These are phyloP conservation scores for Meandrusa payeni DNA, from an alignment of 2,888 invertebrate species.

Conservation along the genomic window DNA sequence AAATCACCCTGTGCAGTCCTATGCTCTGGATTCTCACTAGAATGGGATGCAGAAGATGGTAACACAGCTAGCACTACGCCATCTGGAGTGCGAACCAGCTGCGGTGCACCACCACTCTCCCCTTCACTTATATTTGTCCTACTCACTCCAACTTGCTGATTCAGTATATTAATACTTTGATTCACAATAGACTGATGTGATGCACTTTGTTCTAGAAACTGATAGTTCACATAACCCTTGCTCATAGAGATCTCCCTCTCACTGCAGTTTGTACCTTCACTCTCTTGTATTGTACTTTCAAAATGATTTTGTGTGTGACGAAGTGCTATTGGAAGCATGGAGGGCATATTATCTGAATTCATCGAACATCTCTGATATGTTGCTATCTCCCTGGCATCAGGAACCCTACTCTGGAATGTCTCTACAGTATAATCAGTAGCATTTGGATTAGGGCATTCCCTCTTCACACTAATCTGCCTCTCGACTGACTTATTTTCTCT, in stretches of 20 bases:
- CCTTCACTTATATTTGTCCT: constrained; percentile 58
- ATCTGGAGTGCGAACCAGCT: constrained; percentile 69
- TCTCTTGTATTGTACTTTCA: constrained; percentile 56
- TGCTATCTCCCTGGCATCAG: constrained; percentile 47
- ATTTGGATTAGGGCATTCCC: constrained; percentile 47
- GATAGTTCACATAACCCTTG: constrained; percentile 75
- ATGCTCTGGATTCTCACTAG: constrained; percentile 48
- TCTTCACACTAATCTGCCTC: constrained; percentile 41
- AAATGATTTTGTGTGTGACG: constrained; percentile 57
- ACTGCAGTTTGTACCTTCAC: constrained; percentile 55
- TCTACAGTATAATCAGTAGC: constrained; percentile 52
- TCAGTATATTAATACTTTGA: constrained; percentile 76
- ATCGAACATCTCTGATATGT: constrained; percentile 63
- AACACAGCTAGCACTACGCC: constrained; percentile 73
- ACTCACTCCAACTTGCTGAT: constrained; percentile 73
- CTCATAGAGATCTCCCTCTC: constrained; percentile 61
- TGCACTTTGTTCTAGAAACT: constrained; percentile 77
- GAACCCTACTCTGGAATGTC: constrained; percentile 51
- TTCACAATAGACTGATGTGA: constrained; percentile 76
- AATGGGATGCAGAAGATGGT: constrained; percentile 51
- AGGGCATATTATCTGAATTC: constrained; percentile 54
- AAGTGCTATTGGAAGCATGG: constrained; percentile 51
- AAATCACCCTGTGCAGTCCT: constrained; percentile 63
- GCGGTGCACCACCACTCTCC: constrained; percentile 54
- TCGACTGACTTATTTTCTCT: constrained; percentile 47